Base-by-base conservation (phyloP, 2,113 vertebrate genomes). In the Lasiurus cinereus region DNA sequence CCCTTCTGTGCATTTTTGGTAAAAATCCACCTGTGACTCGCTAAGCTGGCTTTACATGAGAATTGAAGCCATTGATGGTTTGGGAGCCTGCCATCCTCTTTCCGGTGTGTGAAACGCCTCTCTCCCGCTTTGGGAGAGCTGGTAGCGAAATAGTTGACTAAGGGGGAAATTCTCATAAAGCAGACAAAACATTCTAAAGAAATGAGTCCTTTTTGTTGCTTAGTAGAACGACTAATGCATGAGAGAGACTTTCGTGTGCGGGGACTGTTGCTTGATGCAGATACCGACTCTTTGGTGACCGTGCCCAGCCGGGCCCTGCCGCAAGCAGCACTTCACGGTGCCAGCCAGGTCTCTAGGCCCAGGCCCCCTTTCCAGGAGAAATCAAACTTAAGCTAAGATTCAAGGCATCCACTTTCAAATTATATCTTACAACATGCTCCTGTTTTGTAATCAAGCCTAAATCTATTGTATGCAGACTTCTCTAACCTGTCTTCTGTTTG, bases 71-170 rank as follows among this genome's bases (percentile, higher is more conserved):
- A 78, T 92, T 87, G 59, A 33, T 21, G 66, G 24, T 39, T 64
- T 97, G 96, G 92, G 80, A 92, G 72, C 11, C 76, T 95, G 94
- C 96, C 96, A 96, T 64, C 36, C 46, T 69, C 54, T 80, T 48
- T 33, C 43, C n/a, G 24, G 50, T 56, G 78, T 91, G 54, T 21
- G 19, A 78, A 33, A 86, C 94, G 52, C 52, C 31, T 83, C 52
- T 87, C n/a, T 74, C 16, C 78, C 56, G 62, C 62, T 50, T 59
- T 43, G 94, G 96, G 92, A 90, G 78, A 93, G 88, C 76, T 64
- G 59, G 29, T 64, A 36, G 50, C 66, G 67, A 24, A 93, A 77
- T 64, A 43, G 56, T 15, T 78, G 33, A 73, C 15, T 19, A 18
- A 15, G 36, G 39, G 39, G 14, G 33, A 22, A 16, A 69, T 66